Base-by-base conservation (phyloP, 23 tunicate genomes). In the Trididemnum miniatum region DNA sequence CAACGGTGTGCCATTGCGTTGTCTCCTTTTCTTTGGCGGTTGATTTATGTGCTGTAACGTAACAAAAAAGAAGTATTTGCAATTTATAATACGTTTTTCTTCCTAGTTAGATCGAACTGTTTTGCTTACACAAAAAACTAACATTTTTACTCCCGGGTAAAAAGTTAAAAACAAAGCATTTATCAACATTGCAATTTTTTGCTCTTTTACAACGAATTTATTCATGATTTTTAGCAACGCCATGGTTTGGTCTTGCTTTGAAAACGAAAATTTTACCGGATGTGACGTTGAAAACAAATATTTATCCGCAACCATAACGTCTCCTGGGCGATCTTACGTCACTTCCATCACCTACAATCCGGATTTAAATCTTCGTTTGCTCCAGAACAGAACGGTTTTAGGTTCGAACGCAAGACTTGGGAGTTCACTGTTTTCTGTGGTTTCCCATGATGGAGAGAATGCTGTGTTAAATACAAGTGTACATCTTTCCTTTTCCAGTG, bases 401-500 rank as follows among this genome's bases (percentile, higher is more conserved):
- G 31, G 39, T 31, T 23, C 5, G 28, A 22, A 31, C 67, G 82
- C 67, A 1, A 5, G n/a, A 12, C 4, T 77, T 20, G 82, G 82
- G 20, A 77, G 82, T 29, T 52, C 67, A 4, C 22, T 77, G 67
- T 77, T 77, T 54, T 52, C 82, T 4, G 67, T 77, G 35, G 12
- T 38, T 20, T 52, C 82, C 2, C 82, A 54, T 29, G 23, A 30
- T 54, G 82, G 51, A 20, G 82, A 77, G 25, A 27, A 12, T 1
- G 36, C 2, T 9, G 31, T 18, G 1, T 7, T 51, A 25, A 34
- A 52, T 20, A 54, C 40, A 33, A 51, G 26, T 52, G 22, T 77
- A 18, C 4, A 4, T 22, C 52, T 54, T 3, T 30, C 67, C 1
- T 77, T 77, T 52, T 20, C 3, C 22, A 77, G 54, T 2, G 23